Evolutionary conservation across 2,888 invertebrate species (phyloP).

Genomic region (Drosophila melanosoma): DNA sequence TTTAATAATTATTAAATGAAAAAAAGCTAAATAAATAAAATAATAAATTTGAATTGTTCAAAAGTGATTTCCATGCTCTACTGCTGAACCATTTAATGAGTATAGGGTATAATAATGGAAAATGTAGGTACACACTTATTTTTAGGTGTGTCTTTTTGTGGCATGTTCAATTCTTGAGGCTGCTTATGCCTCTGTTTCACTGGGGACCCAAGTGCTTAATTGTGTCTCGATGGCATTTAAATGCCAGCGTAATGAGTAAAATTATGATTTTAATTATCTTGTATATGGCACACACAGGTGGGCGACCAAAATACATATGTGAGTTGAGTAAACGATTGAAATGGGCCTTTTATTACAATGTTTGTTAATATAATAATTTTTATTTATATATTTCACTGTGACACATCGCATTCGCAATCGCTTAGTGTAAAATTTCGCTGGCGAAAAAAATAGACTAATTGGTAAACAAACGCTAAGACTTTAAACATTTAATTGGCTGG

Average conservation of each 20-base stretch:
- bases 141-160: slow-evolving; percentile 23
- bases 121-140: slow-evolving; percentile 4
- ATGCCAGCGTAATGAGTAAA: slow-evolving; percentile 71
- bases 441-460: slow-evolving; percentile 54
- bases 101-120: slow-evolving; percentile 35
- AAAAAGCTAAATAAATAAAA: neutral
- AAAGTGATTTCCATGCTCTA: neutral
- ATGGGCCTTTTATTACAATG: neutral
- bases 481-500: slow-evolving; percentile 67
- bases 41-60: neutral
- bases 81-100: neutral
- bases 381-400: slow-evolving; percentile 6
- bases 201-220: slow-evolving; percentile 47
- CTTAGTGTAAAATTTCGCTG: too few relatives aligned
- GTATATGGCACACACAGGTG: slow-evolving; percentile 45
- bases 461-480: slow-evolving; percentile 53
- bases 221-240: slow-evolving; percentile 56
- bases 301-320: slow-evolving; percentile 15
- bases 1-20: neutral
- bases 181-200: slow-evolving; percentile 11
- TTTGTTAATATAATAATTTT: neutral
- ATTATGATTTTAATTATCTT: slow-evolving; percentile 72
- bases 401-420: neutral
- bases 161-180: slow-evolving; percentile 36
- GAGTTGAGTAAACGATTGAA: slow-evolving; percentile 17